These are phyloP conservation scores for Atethmia centrago DNA, from an alignment of 2,888 invertebrate genomes.

Conservation along the genomic window DNA sequence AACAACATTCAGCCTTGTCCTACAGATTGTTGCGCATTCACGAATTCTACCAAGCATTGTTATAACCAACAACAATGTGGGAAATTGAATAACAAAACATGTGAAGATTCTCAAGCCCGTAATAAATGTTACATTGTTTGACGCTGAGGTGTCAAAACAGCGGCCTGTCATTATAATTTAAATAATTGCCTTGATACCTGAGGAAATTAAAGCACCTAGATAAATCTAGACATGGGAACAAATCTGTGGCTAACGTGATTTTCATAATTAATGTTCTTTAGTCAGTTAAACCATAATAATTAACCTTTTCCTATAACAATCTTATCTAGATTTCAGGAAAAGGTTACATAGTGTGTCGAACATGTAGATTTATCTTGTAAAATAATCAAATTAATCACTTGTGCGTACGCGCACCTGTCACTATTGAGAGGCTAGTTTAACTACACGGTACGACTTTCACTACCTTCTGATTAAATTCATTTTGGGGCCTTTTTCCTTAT, in stretches of 20 bases:
- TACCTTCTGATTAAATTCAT: not conserved
- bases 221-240: constrained; percentile 4
- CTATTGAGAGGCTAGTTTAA: constrained; percentile 21
- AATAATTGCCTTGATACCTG: constrained; percentile 29
- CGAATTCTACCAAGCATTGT: constrained; percentile 57
- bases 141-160: constrained; percentile 46
- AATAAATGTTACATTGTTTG: constrained; percentile 55
- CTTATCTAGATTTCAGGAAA: constrained; percentile 6
- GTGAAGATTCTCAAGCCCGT: constrained; percentile 62
- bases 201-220: constrained; percentile 27
- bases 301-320: not conserved
- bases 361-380: constrained; percentile 1
- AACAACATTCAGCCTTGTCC: constrained; percentile 61
- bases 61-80: constrained; percentile 48
- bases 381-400: constrained; percentile 19
- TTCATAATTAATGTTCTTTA: not conserved
- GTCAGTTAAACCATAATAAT: not conserved
- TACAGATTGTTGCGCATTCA: constrained; percentile 49
- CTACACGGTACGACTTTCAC: constrained; percentile 31
- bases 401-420: constrained; percentile 16
- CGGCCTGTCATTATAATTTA: constrained; percentile 32
- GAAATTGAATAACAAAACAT: constrained; percentile 54
- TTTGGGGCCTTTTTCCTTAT: not conserved
- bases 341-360: not conserved
- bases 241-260: not conserved